Base-by-base conservation (phyloP, 2,797 vertebrate species). In the Pseudopleuronectes americanus region DNA sequence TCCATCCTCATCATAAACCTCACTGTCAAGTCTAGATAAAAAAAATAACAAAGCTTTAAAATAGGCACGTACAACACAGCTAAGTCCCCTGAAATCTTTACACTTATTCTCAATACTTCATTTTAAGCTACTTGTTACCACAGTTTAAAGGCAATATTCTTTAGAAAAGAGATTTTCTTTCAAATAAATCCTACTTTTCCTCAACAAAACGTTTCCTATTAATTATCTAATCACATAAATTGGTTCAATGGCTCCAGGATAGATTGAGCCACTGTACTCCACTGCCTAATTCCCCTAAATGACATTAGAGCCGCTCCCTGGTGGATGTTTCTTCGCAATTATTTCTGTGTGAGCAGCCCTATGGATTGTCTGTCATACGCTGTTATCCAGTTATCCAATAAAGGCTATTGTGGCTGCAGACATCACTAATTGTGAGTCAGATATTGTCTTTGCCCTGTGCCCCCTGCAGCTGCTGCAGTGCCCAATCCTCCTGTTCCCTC, bases 1-100 rank as follows among this genome's bases (percentile, higher is more conserved):
- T n/a, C 96, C 97, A 53, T 96, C 96, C 83, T 96, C 95, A 71
- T 97, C 96, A 74, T 97, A 98, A 68, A 94, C 92, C 78, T 95
- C 96, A 81, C 95, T 95, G 80, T 97, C 93, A 59, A 93, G 90
- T 87, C 94, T 94, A 87, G 66, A 66, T 48, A 7, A 26, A 17
- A 24, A 9, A 22, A 60, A 36, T 4, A 23, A 53, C 10, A 53
- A 24, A 24, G 6, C 21, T 1, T 22, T 12, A 16, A 14, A 24
- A 24, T 12, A 16, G 51, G 14, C 49, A 67, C 19, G n/a, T 7
- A 41, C 38, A 41, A 10, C 4, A 41, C 38, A 41, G 10, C 14
- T 41, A 41, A 13, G 1, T 43, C 16, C 41, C 14, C 13, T 17
- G 41, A 16, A 16, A 16, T 43, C 41, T 43, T 43, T 43, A 43